Conservation (phyloP, 2,113 vertebrate species). For the Bubalus kerabau region DNA sequence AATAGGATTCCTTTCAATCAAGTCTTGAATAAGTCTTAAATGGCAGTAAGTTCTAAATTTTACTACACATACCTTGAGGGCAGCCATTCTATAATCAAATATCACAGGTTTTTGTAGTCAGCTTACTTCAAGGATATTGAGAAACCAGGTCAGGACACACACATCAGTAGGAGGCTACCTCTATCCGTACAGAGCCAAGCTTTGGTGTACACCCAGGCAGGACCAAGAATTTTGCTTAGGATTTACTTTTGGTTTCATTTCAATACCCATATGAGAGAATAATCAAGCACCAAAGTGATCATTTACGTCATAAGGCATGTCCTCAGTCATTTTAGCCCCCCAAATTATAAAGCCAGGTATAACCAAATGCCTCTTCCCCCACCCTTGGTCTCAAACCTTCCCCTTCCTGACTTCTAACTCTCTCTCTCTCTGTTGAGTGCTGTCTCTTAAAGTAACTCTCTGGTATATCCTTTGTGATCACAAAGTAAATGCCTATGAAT, state of each 20-base stretch:
- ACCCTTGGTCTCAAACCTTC: neutral
- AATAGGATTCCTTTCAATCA: neutral
- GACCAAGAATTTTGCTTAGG: neutral
- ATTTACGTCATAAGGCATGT: neutral
- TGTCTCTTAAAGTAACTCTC: neutral
- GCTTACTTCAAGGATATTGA: neutral
- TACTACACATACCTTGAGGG: neutral
- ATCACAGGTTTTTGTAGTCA: neutral
- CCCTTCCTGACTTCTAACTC: neutral
- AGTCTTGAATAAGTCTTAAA: neutral
- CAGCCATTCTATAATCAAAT: neutral
- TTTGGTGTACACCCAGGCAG: no score
- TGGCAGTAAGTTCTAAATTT: conserved; percentile 3
- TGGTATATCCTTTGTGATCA: neutral
- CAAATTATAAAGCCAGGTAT: neutral
- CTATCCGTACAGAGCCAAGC: neutral
- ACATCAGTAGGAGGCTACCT: neutral
- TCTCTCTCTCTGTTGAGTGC: neutral
- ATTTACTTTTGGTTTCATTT: conserved; percentile 33
- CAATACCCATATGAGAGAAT: neutral
- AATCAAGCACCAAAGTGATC: neutral
- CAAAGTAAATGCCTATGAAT: neutral
- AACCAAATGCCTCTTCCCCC: neutral
- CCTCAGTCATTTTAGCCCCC: neutral
- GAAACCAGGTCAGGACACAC: neutral